Evolutionary conservation across 2,113 vertebrate genomes (phyloP), one percentile per base, ranked within the genome.

Genomic region (Gobius niger): DNA sequence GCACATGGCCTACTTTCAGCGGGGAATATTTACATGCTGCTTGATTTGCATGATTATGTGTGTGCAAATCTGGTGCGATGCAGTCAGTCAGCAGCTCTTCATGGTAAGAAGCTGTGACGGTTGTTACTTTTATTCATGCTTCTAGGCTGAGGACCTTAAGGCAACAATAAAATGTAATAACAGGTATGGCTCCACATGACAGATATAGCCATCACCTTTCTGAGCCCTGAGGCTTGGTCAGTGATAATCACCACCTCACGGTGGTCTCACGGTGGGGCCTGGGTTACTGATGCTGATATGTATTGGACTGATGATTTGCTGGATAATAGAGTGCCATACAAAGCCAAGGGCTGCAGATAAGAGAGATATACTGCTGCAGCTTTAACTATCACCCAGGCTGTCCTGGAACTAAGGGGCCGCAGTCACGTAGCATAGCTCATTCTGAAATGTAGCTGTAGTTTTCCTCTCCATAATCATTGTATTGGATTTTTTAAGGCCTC

Each of bases 401-500:
- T 84, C 84, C 77, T 49, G 75, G 52, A 78, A 78, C 65, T 7
- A 34, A 74, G 60, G 57, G 80, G 77, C 72, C 68, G 66, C 73
- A 70, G 72, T 47, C 67, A 54, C 0, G 44, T 51, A 40, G 60
- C 76, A 73, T 88, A 79, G 81, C 77, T 89, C 86, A 87, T 81
- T 65, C 80, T 87, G 85, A 89, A 83, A 89, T 89, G 84, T 84
- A 80, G 84, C 84, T 51, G 73, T 70, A 74, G 77, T 85, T 84
- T 87, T 82, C 79, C 70, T 82, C 76, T 73, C 79, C 77, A 79
- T 86, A 78, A 86, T 88, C 82, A 82, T 84, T 76, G 82, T 70
- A 87, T 86, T 85, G 84, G 68, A 84, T 81, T 86, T 85, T 82
- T 85, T 80, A 84, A 76, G 76, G 82, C 80, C 82, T 82, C 76